Percentiles rank a stretch among this genome's conserved stretches.
Conservation (phyloP, 2,113 vertebrate species). For the Pedionomus torquatus region DNA sequence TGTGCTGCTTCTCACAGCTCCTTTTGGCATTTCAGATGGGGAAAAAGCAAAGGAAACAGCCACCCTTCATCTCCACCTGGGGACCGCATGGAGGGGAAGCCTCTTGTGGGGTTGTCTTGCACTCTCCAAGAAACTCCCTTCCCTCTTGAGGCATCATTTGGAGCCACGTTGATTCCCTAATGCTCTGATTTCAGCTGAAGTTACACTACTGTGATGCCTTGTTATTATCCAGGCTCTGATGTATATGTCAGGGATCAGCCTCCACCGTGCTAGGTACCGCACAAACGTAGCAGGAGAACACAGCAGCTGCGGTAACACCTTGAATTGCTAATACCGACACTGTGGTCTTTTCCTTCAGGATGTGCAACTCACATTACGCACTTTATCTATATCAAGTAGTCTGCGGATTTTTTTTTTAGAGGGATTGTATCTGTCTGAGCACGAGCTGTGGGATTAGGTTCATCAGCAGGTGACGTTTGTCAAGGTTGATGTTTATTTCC, state of each 20-base stretch:
- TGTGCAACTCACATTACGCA: neutral
- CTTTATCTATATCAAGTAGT: neutral
- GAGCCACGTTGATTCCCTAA: neutral
- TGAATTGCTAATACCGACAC: neutral
- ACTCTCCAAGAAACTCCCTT: neutral
- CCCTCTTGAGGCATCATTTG: fast-evolving
- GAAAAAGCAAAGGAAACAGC: neutral
- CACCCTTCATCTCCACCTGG: neutral
- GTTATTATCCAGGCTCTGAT: neutral
- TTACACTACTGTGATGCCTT: neutral
- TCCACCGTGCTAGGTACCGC: fast-evolving
- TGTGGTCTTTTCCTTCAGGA: neutral
- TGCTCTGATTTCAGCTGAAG: neutral
- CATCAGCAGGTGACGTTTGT: neutral
- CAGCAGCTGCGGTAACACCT: neutral
- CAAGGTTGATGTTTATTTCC: neutral
- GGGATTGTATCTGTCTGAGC: neutral
- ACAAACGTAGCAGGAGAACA: neutral
- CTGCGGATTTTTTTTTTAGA: neutral
- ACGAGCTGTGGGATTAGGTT: neutral
- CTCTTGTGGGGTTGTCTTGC: neutral
- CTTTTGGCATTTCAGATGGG: neutral
- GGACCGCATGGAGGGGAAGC: neutral
- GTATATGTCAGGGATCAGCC: fast-evolving
- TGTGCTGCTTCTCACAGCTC: fast-evolving